Evolutionary conservation across 2,888 invertebrate species (phyloP).

Genomic region (Tiliacea citrago): DNA sequence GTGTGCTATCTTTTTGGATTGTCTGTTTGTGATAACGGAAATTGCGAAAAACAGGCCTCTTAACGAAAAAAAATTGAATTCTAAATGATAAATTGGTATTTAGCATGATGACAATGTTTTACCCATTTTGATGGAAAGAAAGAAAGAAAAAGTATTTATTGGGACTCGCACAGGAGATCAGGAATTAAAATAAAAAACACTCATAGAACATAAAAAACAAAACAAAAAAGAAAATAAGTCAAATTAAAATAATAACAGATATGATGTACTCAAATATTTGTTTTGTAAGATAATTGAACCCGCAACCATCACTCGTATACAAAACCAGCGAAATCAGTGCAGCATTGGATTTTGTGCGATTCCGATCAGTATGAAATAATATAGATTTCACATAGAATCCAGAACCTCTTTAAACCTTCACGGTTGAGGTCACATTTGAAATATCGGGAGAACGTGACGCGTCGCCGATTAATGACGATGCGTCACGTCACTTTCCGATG

Average conservation of each 20-base stretch:
- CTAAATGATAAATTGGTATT: background rate
- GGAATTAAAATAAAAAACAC: no score
- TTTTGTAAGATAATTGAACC: no score
- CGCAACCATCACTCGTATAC: no score
- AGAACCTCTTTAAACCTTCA: slow-evolving; percentile 13
- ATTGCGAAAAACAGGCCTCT: background rate
- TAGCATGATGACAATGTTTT: background rate
- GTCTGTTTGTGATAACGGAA: background rate
- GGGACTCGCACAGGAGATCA: no score
- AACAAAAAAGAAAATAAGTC: no score
- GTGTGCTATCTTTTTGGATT: background rate
- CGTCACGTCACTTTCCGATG: background rate
- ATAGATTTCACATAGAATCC: background rate
- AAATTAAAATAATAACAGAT: no score
- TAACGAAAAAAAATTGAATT: no score
- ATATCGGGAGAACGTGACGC: slow-evolving; percentile 16
- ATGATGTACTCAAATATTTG: no score
- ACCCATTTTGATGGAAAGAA: no score
- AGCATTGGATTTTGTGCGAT: background rate
- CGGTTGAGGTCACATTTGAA: slow-evolving; percentile 32
- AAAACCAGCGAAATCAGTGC: background rate
- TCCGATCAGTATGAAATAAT: background rate
- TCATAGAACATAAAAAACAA: no score
- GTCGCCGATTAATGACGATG: slow-evolving; percentile 43
- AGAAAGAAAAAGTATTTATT: no score